Conservation (phyloP, 2,888 invertebrate genomes). For the Lasius platythorax region DNA sequence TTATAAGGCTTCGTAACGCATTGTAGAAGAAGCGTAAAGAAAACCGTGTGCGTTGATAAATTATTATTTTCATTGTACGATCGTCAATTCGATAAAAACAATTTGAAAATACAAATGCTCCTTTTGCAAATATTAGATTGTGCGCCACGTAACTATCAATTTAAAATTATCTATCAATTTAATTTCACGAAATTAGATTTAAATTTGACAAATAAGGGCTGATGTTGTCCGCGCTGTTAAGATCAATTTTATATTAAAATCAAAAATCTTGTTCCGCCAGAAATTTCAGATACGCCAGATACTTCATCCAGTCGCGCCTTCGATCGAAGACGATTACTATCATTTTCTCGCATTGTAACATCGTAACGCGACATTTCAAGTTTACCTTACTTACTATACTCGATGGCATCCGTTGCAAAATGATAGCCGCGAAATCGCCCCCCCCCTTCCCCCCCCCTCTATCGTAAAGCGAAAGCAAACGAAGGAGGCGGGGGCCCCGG, state of each 20-base stretch:
- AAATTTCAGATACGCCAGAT: background rate
- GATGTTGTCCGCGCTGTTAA: background rate
- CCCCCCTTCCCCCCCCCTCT: too few species aligned
- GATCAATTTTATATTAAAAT: slow-evolving; percentile 12
- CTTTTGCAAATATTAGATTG: background rate
- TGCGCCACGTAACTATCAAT: background rate
- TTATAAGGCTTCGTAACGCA: background rate
- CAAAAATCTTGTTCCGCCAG: background rate
- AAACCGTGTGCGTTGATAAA: slow-evolving; percentile 9
- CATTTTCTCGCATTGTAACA: background rate
- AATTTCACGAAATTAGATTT: background rate
- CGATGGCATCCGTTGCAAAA: slow-evolving; percentile 5
- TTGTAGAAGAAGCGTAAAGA: background rate
- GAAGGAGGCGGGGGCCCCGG: slow-evolving; percentile 52
- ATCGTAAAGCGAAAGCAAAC: slow-evolving; percentile 27
- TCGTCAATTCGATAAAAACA: background rate
- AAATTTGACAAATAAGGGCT: background rate
- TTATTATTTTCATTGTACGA: background rate
- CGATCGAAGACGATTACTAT: background rate
- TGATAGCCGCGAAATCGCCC: slow-evolving; percentile 45
- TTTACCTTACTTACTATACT: background rate
- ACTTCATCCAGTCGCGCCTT: background rate
- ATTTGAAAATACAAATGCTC: background rate
- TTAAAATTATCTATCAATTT: background rate
- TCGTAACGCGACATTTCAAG: background rate